Percentiles rank a stretch among this genome's conserved stretches.
Evolutionary conservation across 2,888 invertebrate genomes (phyloP).

Genomic region (Hymenopus coronatus): DNA sequence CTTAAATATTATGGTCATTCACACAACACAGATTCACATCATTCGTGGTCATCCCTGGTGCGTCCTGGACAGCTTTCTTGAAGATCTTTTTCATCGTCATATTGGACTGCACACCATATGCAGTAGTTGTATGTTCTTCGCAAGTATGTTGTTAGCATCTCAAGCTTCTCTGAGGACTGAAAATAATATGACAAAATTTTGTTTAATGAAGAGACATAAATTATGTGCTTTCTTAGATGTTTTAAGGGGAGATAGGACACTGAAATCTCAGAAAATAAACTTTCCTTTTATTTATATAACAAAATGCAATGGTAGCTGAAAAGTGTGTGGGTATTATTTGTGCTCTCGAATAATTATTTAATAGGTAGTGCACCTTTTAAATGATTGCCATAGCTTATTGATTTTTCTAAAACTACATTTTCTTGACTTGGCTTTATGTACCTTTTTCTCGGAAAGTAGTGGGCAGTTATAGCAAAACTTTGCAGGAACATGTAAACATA

Average conservation of each 20-base stretch:
- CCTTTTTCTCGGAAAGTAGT: too few species aligned
- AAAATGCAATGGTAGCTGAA: too few species aligned
- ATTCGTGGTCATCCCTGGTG: constrained; percentile 59
- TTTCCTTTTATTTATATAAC: too few species aligned
- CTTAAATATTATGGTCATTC: neutral
- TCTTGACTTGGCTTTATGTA: too few species aligned
- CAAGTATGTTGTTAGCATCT: constrained; percentile 62
- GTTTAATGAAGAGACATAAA: neutral
- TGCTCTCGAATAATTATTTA: too few species aligned
- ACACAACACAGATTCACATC: neutral
- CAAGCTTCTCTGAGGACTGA: constrained; percentile 56
- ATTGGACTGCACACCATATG: constrained; percentile 74
- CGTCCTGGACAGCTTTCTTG: constrained; percentile 63
- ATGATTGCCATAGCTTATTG: too few species aligned
- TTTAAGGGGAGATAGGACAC: constrained; percentile 32
- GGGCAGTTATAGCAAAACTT: too few species aligned
- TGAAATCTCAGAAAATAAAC: too few species aligned
- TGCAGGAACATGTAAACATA: too few species aligned
- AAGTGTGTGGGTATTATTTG: too few species aligned
- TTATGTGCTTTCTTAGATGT: neutral
- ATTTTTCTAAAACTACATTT: too few species aligned
- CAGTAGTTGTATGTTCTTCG: constrained; percentile 71
- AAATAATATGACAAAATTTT: constrained; percentile 29
- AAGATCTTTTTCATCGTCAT: constrained; percentile 61
- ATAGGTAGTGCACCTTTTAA: too few species aligned